Evolutionary conservation across 2,888 invertebrate genomes (phyloP).

Genomic region (Tromatobia lineatoria): DNA sequence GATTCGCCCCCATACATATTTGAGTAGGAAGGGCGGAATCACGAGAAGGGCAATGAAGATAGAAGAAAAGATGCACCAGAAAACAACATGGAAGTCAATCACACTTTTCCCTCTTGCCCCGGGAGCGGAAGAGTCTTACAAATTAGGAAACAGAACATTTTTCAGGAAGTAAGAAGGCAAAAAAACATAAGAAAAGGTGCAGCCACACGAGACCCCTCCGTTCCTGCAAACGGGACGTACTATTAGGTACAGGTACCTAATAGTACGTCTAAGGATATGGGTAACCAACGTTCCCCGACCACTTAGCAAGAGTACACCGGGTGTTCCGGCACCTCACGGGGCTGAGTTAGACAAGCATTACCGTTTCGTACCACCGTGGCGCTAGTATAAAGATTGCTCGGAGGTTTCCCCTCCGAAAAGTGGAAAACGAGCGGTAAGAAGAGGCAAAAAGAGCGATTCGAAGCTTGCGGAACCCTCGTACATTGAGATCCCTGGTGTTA

Average conservation of each 20-base stretch:
- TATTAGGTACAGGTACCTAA: neutral
- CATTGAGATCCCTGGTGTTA: conserved; percentile 19
- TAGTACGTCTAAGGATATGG: conserved; percentile 31
- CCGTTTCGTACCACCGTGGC: conserved; percentile 2
- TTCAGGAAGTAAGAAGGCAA: neutral
- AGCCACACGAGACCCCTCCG: conserved; percentile 15
- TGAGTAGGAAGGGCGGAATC: too few relatives aligned
- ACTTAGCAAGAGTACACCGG: conserved; percentile 39
- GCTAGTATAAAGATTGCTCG: conserved; percentile 57
- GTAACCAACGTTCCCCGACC: conserved; percentile 36
- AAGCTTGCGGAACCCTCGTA: conserved; percentile 28
- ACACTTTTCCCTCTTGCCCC: too few relatives aligned
- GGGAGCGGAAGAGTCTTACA: too few relatives aligned
- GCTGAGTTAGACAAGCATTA: conserved; percentile 49
- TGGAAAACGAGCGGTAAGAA: neutral
- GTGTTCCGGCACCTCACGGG: conserved; percentile 6
- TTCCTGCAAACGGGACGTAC: neutral
- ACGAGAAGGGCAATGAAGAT: too few relatives aligned
- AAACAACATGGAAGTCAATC: too few relatives aligned
- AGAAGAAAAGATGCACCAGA: too few relatives aligned
- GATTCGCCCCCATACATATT: too few relatives aligned
- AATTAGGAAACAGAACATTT: too few relatives aligned
- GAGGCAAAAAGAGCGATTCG: neutral
- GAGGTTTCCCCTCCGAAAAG: neutral
- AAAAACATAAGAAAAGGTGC: conserved; percentile 15